These are phyloP conservation scores for Coenobita brevimanus DNA, from an alignment of 1,140 invertebrate genomes.

Conservation along the genomic window DNA sequence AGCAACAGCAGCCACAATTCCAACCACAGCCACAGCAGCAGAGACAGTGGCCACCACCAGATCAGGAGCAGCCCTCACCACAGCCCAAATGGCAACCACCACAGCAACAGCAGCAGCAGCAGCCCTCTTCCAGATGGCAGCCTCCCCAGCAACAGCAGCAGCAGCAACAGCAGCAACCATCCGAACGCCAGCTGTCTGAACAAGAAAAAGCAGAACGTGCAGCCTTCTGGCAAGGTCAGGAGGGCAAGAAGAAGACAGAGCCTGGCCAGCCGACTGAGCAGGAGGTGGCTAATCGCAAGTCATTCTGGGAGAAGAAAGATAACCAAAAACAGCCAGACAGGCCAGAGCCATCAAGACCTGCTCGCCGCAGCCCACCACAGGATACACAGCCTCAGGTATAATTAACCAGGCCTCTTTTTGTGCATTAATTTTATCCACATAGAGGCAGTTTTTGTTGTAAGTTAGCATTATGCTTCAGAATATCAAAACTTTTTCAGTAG, in stretches of 20 bases:
- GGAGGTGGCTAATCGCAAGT: background rate
- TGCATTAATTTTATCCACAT: too few species aligned
- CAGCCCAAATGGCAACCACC: constrained; percentile 6
- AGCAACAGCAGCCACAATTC: background rate
- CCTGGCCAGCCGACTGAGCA: background rate
- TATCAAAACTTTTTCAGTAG: too few species aligned
- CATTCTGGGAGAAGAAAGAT: background rate
- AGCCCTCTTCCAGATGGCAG: background rate
- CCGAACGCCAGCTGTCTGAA: background rate
- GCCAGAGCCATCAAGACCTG: constrained; percentile 21
- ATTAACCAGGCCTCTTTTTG: too few species aligned
- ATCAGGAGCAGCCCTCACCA: background rate
- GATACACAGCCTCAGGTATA: constrained; percentile 31
- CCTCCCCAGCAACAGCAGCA: constrained; percentile 16
- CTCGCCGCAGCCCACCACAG: constrained; percentile 13
- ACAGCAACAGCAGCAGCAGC: constrained; percentile 13
- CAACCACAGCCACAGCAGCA: constrained; percentile 10
- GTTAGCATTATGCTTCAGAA: too few species aligned
- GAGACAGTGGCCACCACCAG: background rate
- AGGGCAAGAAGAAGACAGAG: background rate
- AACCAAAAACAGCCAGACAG: background rate
- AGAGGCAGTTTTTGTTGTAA: too few species aligned
- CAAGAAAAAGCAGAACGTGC: constrained; percentile 6
- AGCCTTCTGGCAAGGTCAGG: constrained; percentile 20
- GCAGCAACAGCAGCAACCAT: background rate